Evolutionary conservation across 2,888 invertebrate species (phyloP), one percentile per base, ranked within the genome.

Genomic region (Sesamia inferens): DNA sequence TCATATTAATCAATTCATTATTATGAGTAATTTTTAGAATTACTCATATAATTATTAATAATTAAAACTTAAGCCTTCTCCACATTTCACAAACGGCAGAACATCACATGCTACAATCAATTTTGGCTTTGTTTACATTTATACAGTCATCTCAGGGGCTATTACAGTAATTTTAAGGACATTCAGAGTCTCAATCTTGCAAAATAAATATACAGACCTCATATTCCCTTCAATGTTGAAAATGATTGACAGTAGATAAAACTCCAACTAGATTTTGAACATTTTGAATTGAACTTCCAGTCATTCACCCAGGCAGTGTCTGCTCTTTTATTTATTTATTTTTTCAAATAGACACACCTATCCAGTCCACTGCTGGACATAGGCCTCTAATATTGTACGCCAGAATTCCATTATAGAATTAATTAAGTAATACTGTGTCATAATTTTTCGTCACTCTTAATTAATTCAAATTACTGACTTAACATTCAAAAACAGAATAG

Each of bases 391-490:
- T 39, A 4, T 39, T 39, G 39, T 7, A 39, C 39, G 39, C 39
- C 39, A 39, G 39, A 39, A 39, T 5, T 14, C 1, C 47, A 47
- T 14, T 4, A 51, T 4, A 54, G n/a, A 54, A 54, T 54, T n/a
- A 54, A 54, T 54, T 54, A 59, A n/a, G n/a, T n/a, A n/a, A n/a
- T n/a, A 70, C 16, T 39, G 10, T 57, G 14, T 62, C 5, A 62
- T 31, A 31, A 39, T 44, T 55, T 75, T 22, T 67, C 61, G 63
- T 63, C 63, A 48, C 63, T 11, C 19, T 61, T 70, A 78, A 78
- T 81, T 69, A 77, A 81, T 81, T 81, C 68, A 68, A 78, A 79
- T 81, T 70, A 70, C 42, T 71, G 78, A 82, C 54, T 44, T 77
- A 54, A 54, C 47, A 82, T 73, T 80, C 58, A 62, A 68, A 78